A percentile compares a stretch with the other conserved stretches of the same genome.
phyloP scores from a whole-genome alignment of 2,113 vertebrate genomes.

The Dolichallabes microphthalmus region DNA sequence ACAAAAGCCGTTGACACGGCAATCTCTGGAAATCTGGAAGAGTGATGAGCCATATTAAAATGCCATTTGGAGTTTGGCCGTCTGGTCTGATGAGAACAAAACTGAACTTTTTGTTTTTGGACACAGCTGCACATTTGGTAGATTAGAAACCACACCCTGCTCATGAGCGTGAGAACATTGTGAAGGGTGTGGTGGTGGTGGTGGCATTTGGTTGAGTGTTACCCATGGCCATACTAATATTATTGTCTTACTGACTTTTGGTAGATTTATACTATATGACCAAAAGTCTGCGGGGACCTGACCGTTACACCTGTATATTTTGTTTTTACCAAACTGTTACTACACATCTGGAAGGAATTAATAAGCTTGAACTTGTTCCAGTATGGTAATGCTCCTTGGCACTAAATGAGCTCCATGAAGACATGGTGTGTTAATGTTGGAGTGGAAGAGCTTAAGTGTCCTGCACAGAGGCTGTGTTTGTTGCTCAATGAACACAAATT shows the following conservation, averaged over 20 bases:
- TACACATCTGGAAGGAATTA: too few relatives aligned
- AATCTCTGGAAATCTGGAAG: not conserved
- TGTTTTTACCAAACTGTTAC: not conserved
- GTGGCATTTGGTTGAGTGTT: not conserved
- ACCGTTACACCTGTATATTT: not conserved
- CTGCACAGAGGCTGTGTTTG: too few relatives aligned
- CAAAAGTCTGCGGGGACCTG: not conserved
- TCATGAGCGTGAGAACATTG: not conserved
- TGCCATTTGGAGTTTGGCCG: not conserved
- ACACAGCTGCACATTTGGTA: not conserved
- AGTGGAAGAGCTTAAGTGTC: too few relatives aligned
- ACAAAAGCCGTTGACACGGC: not conserved
- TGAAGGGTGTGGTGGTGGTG: not conserved
- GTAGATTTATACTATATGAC: not conserved
- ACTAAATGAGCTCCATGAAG: too few relatives aligned
- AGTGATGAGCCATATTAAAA: not conserved
- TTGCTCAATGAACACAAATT: too few relatives aligned
- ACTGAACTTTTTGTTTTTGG: not conserved
- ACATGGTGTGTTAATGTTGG: too few relatives aligned
- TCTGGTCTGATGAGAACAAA: not conserved
- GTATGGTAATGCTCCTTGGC: too few relatives aligned
- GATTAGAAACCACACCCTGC: not conserved
- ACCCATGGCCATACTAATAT: not conserved
- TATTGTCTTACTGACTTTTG: not conserved
- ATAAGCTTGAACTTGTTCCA: too few relatives aligned